Evolutionary conservation across 2,888 invertebrate species (phyloP), one percentile per base, ranked within the genome.

Genomic region (Lithophane socia): DNA sequence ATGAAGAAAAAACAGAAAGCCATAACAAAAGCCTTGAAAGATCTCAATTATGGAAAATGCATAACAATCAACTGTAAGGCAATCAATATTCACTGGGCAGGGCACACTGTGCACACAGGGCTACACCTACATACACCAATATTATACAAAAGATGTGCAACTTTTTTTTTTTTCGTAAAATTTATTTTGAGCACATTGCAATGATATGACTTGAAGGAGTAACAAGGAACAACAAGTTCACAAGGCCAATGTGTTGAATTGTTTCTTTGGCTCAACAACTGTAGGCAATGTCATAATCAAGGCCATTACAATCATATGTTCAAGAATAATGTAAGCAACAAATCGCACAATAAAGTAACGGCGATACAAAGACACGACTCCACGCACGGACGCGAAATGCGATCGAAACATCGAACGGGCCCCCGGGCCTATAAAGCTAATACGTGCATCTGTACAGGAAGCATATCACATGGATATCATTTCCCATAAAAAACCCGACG

Each of bases 211-310:
- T 79, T 83, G 72, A 79, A 83, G 87, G 74, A 85, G 77, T 79
- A 80, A 88, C 80, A 88, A 87, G 89, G 85, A 86, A 85, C 84
- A 87, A 88, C 80, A 83, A 87, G 66, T 77, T 77, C 73, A 85
- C 92, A 93, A 93, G 91, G 93, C 90, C 91, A 91, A 76, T 84
- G 74, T 81, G 85, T 89, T 89, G 82, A 82, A 84, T 84, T 89
- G 86, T 89, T 89, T 87, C 89, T 89, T 84, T 88, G 83, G 80
- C 79, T 84, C 78, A 80, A 79, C 80, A 84, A 83, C 82, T 84
- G 61, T 80, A 80, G 77, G 86, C 93, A 96, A 94, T 94, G 94
- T 94, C 94, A 95, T 87, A 94, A 93, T 92, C 95, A 96, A 96
- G 96, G 95, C 94, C 94, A 94, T 85, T 83, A 87, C 89, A 92